Evolutionary conservation across 2,113 vertebrate genomes (phyloP), one percentile per base, ranked within the genome.

Genomic region (Numenius arquata): DNA sequence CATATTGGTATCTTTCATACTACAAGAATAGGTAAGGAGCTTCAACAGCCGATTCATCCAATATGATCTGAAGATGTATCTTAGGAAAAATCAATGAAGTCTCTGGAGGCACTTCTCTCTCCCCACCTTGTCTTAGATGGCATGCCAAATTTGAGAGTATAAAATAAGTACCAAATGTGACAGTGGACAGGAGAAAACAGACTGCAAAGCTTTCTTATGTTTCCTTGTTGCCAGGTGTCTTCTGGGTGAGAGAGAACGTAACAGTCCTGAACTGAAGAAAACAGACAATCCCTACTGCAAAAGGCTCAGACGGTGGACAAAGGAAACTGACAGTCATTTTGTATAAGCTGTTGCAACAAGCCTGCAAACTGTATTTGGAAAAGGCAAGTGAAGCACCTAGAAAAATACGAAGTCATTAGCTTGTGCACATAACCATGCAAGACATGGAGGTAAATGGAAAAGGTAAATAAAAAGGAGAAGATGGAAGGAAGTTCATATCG

Each of bases 131-230:
- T n/a, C 48, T 72, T 47, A 85, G 12, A 56, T 8, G 10, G 15
- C 30, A 80, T 19, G 21, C 20, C 40, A 73, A 26, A 61, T 65
- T 30, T 41, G 27, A 66, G 66, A 55, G 34, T 17, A 50, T 15
- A 45, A 65, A 84, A 0, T 13, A 71, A 56, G 23, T 8, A 40
- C 9, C 8, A 40, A 75, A 34, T 10, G 3, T 65, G 34, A 66
- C 40, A 77, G 21, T 1, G 0, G 21, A 14, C 10, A 43, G 52
- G 17, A 79, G 11, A 56, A 87, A 65, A 85, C 8, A 56, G 34
- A 38, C 12, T 1, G 0, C 8, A 82, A 32, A 11, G 8, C 23
- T 8, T 27, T 29, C 38, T 17, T 18, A 20, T 2, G 11, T 10
- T 48, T 73, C 34, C 36, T 68, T 23, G 40, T 15, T 14, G 14